Percentiles rank a stretch among this genome's conserved stretches.
phyloP scores from a whole-genome alignment of 2,113 vertebrate species.

The Corythornis vintsioides region DNA sequence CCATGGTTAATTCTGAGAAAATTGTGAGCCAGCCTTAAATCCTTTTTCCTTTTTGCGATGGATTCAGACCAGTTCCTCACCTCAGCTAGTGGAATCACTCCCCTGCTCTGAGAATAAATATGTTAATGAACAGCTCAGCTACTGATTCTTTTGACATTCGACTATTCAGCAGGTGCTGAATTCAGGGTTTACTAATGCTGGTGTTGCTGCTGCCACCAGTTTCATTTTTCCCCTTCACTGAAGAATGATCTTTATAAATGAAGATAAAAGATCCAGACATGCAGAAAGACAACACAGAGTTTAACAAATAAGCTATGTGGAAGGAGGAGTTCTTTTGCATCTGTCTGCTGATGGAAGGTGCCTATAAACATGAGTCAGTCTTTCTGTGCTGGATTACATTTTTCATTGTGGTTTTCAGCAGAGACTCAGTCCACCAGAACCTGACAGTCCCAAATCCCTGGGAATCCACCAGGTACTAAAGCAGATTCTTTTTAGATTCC shows the following conservation, averaged over 20 bases:
- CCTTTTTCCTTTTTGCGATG: background rate
- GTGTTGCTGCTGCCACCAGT: background rate
- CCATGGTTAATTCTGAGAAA: background rate
- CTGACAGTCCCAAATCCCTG: background rate
- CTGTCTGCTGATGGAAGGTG: background rate
- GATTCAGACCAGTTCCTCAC: background rate
- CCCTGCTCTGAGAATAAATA: background rate
- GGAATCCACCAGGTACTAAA: background rate
- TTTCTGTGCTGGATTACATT: background rate
- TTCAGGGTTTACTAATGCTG: background rate
- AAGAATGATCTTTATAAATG: background rate
- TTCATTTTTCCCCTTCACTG: background rate
- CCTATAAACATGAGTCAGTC: background rate
- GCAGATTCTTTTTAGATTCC: background rate
- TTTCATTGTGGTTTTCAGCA: background rate
- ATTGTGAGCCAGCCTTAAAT: background rate
- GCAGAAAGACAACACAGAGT: background rate
- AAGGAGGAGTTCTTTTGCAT: background rate
- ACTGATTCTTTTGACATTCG: background rate
- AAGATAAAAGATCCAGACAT: background rate
- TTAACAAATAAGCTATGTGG: background rate
- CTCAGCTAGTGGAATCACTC: background rate
- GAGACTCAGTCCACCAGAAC: background rate
- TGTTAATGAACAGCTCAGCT: background rate
- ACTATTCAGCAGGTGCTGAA: constrained; percentile 24